Base-by-base conservation (phyloP, 2,113 vertebrate species). In the Leptosomus discolor region DNA sequence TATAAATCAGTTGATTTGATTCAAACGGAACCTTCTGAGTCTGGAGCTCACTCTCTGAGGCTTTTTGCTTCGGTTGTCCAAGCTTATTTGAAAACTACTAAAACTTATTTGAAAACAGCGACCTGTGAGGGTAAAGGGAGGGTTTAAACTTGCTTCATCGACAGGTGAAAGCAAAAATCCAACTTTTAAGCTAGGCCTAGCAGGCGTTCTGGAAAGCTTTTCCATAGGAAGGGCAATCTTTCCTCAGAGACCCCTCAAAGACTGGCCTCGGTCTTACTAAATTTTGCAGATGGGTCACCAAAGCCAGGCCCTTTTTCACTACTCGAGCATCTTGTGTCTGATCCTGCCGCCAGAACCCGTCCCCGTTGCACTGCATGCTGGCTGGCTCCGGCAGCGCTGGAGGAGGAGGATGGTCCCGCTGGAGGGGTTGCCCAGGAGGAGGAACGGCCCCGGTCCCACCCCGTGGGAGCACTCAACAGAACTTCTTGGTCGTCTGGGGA, bases 361-460 rank as follows among this genome's bases (percentile, higher is more conserved):
- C 32, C 36, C 60, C 14, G 5, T 7, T 16, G 34, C 34, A 6
- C 16, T 30, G 32, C 21, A 21, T 1, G 8, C 46, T 7, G 2
- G 7, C 51, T 71, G 63, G 37, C 12, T 68, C 8, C n/a, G n/a
- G n/a, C n/a, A n/a, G n/a, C n/a, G n/a, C n/a, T n/a, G n/a, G n/a
- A n/a, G n/a, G n/a, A 68, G 51, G 39, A 56, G 22, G 12, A 11
- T 5, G 7, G 8, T 46, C 51, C 45, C 6, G 9, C 15, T 39
- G 58, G 29, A 74, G 45, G 13, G 29, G 46, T 6, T 30, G 41
- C 34, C 54, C 14, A 34, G 58, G 26, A 64, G 36, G 19, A 23
- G 36, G 36, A 50, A 29, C 12, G 24, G 8, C 26, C 18, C 17
- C 0, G 0, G 11, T 48, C 34, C 41, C 10, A 9, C 0, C 1